Conservation (phyloP, 2,888 invertebrate species). For the Arenicola marina region DNA sequence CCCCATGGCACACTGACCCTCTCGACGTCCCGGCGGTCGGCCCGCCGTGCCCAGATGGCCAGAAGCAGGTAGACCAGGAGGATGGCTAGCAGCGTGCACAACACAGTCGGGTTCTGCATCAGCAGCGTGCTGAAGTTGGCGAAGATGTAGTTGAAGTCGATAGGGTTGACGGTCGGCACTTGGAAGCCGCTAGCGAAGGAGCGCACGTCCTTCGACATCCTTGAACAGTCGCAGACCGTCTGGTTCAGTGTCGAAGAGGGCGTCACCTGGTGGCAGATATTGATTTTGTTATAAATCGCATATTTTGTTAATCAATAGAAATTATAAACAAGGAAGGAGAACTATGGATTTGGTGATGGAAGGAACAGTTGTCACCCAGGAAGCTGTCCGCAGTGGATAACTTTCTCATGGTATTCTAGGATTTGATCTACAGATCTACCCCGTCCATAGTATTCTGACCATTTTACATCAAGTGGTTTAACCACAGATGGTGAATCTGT, state of each 20-base stretch:
- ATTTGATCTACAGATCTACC: too few relatives aligned
- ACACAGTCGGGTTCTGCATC: slow-evolving; percentile 56
- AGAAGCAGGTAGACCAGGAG: slow-evolving; percentile 40
- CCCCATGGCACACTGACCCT: slow-evolving; percentile 34
- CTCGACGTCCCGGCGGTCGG: slow-evolving; percentile 43
- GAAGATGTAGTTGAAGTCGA: slow-evolving; percentile 61
- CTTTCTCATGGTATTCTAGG: too few relatives aligned
- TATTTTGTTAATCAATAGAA: too few relatives aligned
- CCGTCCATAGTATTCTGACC: too few relatives aligned
- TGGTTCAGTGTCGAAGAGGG: neutral
- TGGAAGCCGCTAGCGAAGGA: slow-evolving; percentile 18
- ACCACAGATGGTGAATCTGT: too few relatives aligned
- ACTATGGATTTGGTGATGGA: too few relatives aligned
- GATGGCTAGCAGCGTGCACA: slow-evolving; percentile 44
- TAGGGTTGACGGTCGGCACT: slow-evolving; percentile 44
- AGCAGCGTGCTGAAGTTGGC: slow-evolving; percentile 51
- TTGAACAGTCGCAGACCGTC: slow-evolving; percentile 8
- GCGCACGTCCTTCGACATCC: slow-evolving; percentile 14
- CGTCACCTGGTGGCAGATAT: slow-evolving; percentile 4
- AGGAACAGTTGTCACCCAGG: too few relatives aligned
- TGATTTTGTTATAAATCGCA: too few relatives aligned
- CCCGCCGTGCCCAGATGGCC: slow-evolving; percentile 46
- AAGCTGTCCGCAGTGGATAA: too few relatives aligned
- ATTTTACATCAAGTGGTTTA: too few relatives aligned
- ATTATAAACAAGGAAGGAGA: too few relatives aligned